A percentile compares a stretch with the other conserved stretches of the same genome.
Evolutionary conservation across 1,140 invertebrate species (phyloP).

Genomic region (Drosophila asahinai): DNA sequence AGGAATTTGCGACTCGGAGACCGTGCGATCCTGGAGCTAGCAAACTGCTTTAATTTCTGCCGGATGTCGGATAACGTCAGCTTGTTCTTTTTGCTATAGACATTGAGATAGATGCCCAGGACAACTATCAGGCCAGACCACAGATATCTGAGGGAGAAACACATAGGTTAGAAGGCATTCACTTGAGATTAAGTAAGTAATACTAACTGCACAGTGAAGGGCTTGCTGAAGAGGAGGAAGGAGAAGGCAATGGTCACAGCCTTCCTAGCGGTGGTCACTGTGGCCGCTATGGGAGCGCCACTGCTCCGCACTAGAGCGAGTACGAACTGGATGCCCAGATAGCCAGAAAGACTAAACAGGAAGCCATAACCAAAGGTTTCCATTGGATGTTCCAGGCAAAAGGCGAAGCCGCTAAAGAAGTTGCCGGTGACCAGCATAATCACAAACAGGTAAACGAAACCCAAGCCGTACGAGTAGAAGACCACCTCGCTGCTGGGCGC

Average conservation of each 20-base stretch:
- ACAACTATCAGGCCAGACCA: conserved; percentile 95
- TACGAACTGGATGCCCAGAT: conserved; percentile 96
- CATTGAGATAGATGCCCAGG: conserved; percentile 95
- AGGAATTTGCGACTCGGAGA: conserved; percentile 77
- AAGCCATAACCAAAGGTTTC: conserved; percentile 94
- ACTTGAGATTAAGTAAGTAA: neutral
- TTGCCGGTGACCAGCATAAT: conserved; percentile 91
- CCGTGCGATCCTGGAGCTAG: conserved; percentile 34
- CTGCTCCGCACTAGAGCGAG: conserved; percentile 93
- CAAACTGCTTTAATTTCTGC: conserved; percentile 57
- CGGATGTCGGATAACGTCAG: conserved; percentile 71
- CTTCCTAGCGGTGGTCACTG: conserved; percentile 95
- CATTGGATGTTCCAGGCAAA: conserved; percentile 91
- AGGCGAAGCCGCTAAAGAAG: conserved; percentile 90
- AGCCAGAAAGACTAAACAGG: conserved; percentile 95
- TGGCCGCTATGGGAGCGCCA: conserved; percentile 96
- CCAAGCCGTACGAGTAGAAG: conserved; percentile 96
- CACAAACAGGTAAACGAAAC: conserved; percentile 93
- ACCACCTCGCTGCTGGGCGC: conserved; percentile 96
- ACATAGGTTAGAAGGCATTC: neutral
- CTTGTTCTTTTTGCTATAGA: conserved; percentile 91
- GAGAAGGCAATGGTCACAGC: conserved; percentile 96
- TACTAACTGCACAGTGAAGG: conserved; percentile 96
- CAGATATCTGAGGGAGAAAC: conserved; percentile 89
- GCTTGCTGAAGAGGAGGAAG: conserved; percentile 97